Conservation (phyloP, 2,888 invertebrate species). For the Antheraea yamamai region DNA sequence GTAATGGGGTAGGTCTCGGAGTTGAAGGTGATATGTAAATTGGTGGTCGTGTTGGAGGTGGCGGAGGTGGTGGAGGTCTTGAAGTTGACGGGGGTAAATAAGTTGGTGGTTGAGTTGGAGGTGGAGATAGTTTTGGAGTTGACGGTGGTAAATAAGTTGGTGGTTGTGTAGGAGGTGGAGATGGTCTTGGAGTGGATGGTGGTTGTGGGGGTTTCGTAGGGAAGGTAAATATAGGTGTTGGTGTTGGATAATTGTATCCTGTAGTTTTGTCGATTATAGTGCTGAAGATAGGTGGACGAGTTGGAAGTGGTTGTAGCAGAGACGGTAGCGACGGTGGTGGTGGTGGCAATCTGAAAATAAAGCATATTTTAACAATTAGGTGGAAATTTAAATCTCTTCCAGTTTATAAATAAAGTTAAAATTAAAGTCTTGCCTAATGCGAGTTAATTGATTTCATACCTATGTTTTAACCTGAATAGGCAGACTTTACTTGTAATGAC, state of each 20-base stretch:
- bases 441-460: too few species aligned
- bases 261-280: conserved; percentile 42
- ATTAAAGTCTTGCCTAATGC: too few species aligned
- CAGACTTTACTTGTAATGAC: too few species aligned
- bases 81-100: conserved; percentile 26
- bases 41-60: conserved; percentile 26
- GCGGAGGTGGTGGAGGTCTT: conserved; percentile 30
- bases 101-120: conserved; percentile 16
- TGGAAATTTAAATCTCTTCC: background rate
- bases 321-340: conserved; percentile 29
- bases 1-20: conserved; percentile 26
- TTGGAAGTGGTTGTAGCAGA: conserved; percentile 24
- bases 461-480: too few species aligned
- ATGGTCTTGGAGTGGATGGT: conserved; percentile 32
- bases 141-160: conserved; percentile 23
- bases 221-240: conserved; percentile 38
- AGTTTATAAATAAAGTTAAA: background rate
- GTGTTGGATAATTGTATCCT: conserved; percentile 52
- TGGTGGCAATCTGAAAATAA: conserved; percentile 11
- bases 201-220: conserved; percentile 34
- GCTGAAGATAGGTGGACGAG: conserved; percentile 30
- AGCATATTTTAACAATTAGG: background rate
- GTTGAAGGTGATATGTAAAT: conserved; percentile 23
- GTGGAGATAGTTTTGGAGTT: conserved; percentile 27
- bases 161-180: conserved; percentile 28